phyloP scores from a whole-genome alignment of 92 coral and sea anemone genomes.

The Phenganax subtilis region DNA sequence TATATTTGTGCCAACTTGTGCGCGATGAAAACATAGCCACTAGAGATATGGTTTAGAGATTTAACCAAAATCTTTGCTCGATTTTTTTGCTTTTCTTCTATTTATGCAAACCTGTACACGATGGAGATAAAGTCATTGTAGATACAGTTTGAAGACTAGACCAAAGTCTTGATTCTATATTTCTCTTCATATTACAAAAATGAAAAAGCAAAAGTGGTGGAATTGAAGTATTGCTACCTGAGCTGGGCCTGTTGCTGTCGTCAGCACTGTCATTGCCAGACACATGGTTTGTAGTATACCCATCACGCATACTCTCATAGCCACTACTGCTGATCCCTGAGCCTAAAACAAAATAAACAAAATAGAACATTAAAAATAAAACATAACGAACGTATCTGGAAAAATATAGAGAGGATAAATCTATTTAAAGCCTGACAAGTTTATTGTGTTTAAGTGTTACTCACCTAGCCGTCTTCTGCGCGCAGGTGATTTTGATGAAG shows the following conservation, averaged over 20 bases:
- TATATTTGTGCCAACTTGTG: no score
- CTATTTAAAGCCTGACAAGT: not conserved
- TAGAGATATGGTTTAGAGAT: no score
- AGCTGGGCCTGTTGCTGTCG: conserved; percentile 52
- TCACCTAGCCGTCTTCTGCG: conserved; percentile 62
- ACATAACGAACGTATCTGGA: no score
- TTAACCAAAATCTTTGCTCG: no score
- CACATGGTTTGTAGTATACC: conserved; percentile 62
- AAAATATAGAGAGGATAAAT: no score
- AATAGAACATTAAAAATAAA: not conserved
- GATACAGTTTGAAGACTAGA: no score
- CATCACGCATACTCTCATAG: conserved; percentile 94
- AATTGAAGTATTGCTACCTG: not conserved
- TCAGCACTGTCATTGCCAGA: conserved; percentile 87
- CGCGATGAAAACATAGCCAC: no score
- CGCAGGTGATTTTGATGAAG: conserved; percentile 39
- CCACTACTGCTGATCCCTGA: conserved; percentile 99
- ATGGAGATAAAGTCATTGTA: no score
- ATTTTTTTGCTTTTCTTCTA: no score
- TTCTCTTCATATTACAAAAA: no score
- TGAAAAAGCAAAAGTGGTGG: not conserved
- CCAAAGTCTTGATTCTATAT: no score
- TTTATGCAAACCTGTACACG: no score
- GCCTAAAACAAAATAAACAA: conserved; percentile 36
- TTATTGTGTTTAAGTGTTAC: conserved; percentile 58